These are phyloP conservation scores for Lasiommata megera DNA, from an alignment of 2,888 invertebrate genomes.

Conservation along the genomic window DNA sequence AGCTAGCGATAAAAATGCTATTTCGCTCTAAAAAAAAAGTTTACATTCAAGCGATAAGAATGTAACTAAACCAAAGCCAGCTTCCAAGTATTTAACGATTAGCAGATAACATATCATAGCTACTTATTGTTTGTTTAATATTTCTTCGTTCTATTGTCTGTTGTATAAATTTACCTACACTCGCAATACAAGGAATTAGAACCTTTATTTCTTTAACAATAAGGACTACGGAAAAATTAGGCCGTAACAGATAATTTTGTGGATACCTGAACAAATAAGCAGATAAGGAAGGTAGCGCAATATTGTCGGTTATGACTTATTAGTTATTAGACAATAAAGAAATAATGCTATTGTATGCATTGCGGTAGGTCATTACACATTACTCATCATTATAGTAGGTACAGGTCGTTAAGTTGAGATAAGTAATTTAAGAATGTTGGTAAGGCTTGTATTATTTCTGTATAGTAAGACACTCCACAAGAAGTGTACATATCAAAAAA, in stretches of 20 bases:
- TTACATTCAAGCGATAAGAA: conserved; percentile 15
- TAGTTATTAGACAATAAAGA: not conserved
- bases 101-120: conserved; percentile 23
- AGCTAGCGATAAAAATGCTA: too few relatives aligned
- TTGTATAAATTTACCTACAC: not conserved
- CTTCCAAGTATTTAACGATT: conserved; percentile 24
- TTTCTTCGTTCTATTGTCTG: conserved; percentile 12
- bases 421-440: not conserved
- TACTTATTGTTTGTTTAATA: conserved; percentile 22
- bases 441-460: too few relatives aligned
- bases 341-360: not conserved
- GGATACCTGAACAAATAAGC: conserved; percentile 2
- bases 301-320: not conserved
- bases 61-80: conserved; percentile 18
- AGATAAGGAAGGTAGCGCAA: conserved; percentile 14
- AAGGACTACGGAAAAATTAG: not conserved
- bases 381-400: too few relatives aligned
- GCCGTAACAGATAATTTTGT: conserved; percentile 2
- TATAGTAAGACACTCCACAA: too few relatives aligned
- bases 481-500: too few relatives aligned
- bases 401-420: not conserved
- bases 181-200: not conserved
- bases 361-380: conserved; percentile 4
- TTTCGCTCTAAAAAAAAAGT: not conserved
- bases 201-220: not conserved